Conservation (phyloP, 2,113 vertebrate species). For the Ciconia stormi region DNA sequence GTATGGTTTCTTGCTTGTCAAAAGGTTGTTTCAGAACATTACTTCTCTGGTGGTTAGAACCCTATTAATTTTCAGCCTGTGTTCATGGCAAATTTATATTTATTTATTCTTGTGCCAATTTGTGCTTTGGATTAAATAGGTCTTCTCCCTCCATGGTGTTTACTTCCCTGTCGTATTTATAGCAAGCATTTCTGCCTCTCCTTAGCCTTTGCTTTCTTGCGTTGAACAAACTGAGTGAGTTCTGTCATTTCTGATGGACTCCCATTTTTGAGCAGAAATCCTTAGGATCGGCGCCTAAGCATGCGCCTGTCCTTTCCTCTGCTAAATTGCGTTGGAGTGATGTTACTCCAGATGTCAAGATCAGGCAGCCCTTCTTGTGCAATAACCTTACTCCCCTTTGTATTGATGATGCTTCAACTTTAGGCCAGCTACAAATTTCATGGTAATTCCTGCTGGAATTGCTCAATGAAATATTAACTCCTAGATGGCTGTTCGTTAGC, state of each 20-base stretch:
- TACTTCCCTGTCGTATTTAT: neutral
- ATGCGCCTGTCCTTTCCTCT: neutral
- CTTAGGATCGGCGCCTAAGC: neutral
- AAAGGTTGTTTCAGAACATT: neutral
- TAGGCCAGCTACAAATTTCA: neutral
- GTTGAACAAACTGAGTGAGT: neutral
- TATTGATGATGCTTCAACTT: neutral
- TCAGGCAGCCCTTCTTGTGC: neutral
- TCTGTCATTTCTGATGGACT: neutral
- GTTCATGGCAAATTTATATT: neutral
- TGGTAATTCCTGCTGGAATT: neutral
- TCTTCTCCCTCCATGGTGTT: neutral
- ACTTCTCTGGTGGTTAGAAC: neutral
- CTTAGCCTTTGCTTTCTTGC: neutral
- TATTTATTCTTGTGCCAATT: constrained; percentile 32
- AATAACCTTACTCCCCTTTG: neutral
- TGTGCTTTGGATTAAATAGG: constrained; percentile 10
- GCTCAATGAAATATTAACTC: neutral
- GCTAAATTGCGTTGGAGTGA: neutral
- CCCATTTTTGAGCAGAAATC: neutral
- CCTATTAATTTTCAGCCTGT: constrained; percentile 5
- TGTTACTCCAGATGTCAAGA: neutral
- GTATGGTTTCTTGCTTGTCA: neutral
- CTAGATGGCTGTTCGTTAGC: neutral
- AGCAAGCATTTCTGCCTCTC: neutral